Base-by-base conservation (phyloP, 2,113 vertebrate genomes). In the Aegypius monachus region DNA sequence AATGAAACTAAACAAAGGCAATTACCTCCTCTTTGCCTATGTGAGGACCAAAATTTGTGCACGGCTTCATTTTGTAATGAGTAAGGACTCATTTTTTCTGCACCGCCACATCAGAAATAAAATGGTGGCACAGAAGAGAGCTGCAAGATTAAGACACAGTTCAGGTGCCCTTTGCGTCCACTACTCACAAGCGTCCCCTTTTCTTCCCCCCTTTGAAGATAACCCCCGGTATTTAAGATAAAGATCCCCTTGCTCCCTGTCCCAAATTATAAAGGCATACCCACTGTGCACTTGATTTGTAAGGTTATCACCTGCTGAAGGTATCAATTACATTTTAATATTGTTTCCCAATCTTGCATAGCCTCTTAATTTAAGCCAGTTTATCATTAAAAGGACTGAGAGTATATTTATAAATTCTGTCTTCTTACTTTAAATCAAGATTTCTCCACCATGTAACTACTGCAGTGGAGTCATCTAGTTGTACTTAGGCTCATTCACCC, bases 51-150 rank as follows among this genome's bases (percentile, higher is more conserved):
- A 86, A 86, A 93, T 93, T 63, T 91, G 86, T 71, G 94, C 83
- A 83, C 0, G 1, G 75, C n/a, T 96, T 95, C 68, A 81, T 81
- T 95, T 91, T 91, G 65, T 74, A 92, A 74, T 73, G 91, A 90
- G 92, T 90, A 94, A 95, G 67, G 75, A 87, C 55, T 94, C 81
- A 43, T 67, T 89, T 86, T 67, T 93, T 83, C 93, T 97, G 94
- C 93, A 93, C 42, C 20, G 18, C 81, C 89, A 94, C 89, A 83
- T 89, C 93, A 96, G 86, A 96, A 97, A 89, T 89, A 40, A 97
- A 89, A 82, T 52, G 68, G 91, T 91, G 81, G 93, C 91, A 96
- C 59, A 94, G 83, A 92, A 83, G 77, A 91, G 68, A 95, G 93
- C 83, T 96, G 59, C 91, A 95, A 94, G 86, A 85, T 89, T 75